A percentile compares a stretch with the other conserved stretches of the same genome.
Evolutionary conservation across 2,888 invertebrate species (phyloP).

Genomic region (Allophyes oxyacanthae): DNA sequence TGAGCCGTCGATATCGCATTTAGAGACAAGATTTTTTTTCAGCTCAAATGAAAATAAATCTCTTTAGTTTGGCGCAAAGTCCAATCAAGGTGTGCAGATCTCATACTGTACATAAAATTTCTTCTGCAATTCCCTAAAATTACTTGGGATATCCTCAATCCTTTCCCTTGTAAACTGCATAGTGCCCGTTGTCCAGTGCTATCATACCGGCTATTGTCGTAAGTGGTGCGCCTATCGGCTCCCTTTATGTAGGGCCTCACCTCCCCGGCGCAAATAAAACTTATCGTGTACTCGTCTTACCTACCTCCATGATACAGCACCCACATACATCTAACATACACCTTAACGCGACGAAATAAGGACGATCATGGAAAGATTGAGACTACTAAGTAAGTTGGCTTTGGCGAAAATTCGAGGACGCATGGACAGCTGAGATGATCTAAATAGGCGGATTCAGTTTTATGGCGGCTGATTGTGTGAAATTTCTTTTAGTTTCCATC

Average conservation of each 20-base stretch:
- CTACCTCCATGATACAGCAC: slow-evolving; percentile 63
- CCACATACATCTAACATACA: slow-evolving; percentile 18
- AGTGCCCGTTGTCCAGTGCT: slow-evolving; percentile 25
- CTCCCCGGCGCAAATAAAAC: slow-evolving; percentile 76
- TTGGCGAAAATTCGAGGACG: slow-evolving; percentile 61
- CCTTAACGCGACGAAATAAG: slow-evolving; percentile 38
- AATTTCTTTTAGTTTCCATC: slow-evolving; percentile 63
- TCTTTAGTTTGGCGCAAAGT: neutral
- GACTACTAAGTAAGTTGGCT: slow-evolving; percentile 41
- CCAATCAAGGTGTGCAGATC: slow-evolving; percentile 23
- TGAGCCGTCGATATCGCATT: no score
- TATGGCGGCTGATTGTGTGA: slow-evolving; percentile 73
- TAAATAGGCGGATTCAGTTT: slow-evolving; percentile 80
- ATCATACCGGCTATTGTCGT: slow-evolving; percentile 51
- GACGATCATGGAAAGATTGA: slow-evolving; percentile 22
- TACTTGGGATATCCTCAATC: slow-evolving; percentile 25
- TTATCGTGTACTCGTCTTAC: slow-evolving; percentile 75
- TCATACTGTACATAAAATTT: neutral
- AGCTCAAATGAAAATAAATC: neutral
- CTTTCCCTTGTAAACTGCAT: slow-evolving; percentile 40
- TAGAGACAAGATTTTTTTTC: no score
- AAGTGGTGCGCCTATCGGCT: slow-evolving; percentile 56
- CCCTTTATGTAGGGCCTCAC: slow-evolving; percentile 64
- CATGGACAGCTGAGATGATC: slow-evolving; percentile 78
- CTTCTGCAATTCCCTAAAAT: slow-evolving; percentile 6